Base-by-base conservation (phyloP, 1,140 invertebrate genomes). In the Drosophila tani region DNA sequence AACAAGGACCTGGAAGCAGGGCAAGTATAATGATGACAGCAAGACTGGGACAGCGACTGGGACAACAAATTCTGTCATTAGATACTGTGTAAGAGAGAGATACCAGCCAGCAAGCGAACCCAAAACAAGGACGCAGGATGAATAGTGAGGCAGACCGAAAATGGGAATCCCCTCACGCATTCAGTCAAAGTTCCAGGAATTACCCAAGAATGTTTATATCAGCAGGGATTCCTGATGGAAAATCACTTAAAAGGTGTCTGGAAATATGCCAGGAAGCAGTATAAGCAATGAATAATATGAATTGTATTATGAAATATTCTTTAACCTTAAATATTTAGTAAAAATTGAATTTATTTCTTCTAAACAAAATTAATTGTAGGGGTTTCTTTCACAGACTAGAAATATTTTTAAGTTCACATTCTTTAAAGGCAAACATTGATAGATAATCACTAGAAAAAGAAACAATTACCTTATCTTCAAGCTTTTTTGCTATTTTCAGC, bases 1-100 rank as follows among this genome's bases (percentile, higher is more conserved):
- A 68, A 58, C 32, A 62, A 62, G 70, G 19, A 58, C 53, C 47
- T 45, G 17, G 56, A 62, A 58, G 66, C 63, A 49, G 50, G 64
- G 68, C 45, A 68, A 84, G 77, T 71, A 90, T 81, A 85, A 88
- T 87, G 84, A 88, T 90, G 84, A 90, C 85, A 88, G 81, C 84
- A 81, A 82, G 81, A 62, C 47, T 62, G 27, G 27, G 27, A 29
- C 27, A 29, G 67, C 63, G 71, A 75, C 77, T 81, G 68, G 50
- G 68, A 81, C 81, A 81, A 83, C 77, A 81, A 88, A 90, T 79
- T 74, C 77, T 66, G 78, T 76, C 85, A 88, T 88, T 88, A 88
- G 85, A 85, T 85, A 79, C 85, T 88, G 84, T 63, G 63, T 86
- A 75, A 75, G 70, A 62, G 51, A 62, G 55, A 43, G 43, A 75